These are phyloP conservation scores for Trachops cirrhosus DNA, from an alignment of 2,797 vertebrate genomes.

Conservation along the genomic window DNA sequence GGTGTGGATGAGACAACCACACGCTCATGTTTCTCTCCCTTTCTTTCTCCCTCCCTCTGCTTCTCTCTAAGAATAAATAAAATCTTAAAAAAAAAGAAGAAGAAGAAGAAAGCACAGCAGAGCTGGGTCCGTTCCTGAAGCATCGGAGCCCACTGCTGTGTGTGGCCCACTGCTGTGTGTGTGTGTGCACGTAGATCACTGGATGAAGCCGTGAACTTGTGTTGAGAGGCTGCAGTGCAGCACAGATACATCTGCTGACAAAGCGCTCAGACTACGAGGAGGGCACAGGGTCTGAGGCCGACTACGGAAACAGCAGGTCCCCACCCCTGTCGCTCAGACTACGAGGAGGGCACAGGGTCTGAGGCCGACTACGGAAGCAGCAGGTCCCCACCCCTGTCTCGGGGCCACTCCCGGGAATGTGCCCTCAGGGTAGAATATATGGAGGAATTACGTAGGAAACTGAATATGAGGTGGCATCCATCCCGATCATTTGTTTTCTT, in stretches of 20 bases:
- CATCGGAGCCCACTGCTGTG: accelerated
- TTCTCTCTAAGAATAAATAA: no score
- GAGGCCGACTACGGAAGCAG: background rate
- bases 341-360: background rate
- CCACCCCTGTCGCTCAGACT: background rate
- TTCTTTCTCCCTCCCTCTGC: no score
- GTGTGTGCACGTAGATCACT: background rate
- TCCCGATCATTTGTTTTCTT: background rate
- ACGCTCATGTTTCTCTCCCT: no score
- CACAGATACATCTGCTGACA: background rate
- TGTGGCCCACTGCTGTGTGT: accelerated
- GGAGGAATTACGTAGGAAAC: background rate
- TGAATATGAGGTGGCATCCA: background rate
- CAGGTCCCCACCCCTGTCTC: background rate
- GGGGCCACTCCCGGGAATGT: background rate
- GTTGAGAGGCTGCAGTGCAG: background rate
- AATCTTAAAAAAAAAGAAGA: no score
- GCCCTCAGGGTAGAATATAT: background rate
- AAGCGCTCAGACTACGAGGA: background rate
- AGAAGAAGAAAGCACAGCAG: background rate
- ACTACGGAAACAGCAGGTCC: background rate
- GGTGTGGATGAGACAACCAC: no score
- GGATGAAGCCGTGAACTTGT: background rate
- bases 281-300: background rate
- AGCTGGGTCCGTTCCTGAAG: background rate